phyloP scores from a whole-genome alignment of 2,797 vertebrate species.

The Podarcis siculus region DNA sequence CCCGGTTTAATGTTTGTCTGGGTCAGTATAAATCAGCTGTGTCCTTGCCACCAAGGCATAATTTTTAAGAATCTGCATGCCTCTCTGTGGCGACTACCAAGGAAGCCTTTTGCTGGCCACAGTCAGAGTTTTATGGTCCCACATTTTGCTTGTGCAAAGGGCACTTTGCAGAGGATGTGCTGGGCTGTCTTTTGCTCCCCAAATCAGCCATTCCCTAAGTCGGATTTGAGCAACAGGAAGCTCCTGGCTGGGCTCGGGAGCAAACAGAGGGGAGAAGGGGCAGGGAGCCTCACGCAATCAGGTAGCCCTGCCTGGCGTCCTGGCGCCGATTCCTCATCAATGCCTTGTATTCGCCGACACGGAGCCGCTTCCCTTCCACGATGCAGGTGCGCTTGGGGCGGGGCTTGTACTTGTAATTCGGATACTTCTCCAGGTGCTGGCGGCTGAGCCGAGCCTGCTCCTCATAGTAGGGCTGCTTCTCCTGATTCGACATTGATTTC shows the following conservation, averaged over 20 bases:
- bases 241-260: background rate
- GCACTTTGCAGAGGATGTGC: no score
- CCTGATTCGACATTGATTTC: slow-evolving; percentile 98
- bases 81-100: background rate
- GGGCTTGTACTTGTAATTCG: slow-evolving; percentile 97
- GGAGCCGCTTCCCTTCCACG: slow-evolving; percentile 92
- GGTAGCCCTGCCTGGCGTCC: slow-evolving; percentile 85
- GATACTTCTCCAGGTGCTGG: slow-evolving; percentile 97
- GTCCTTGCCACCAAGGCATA: background rate
- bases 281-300: slow-evolving; percentile 76
- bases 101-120: no score
- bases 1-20: background rate
- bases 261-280: background rate
- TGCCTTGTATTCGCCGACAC: slow-evolving; percentile 98
- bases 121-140: background rate
- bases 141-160: background rate
- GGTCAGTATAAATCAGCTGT: background rate
- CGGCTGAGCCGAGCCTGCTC: slow-evolving; percentile 95
- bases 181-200: background rate
- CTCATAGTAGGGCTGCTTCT: slow-evolving; percentile 98
- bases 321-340: slow-evolving; percentile 96
- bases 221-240: background rate
- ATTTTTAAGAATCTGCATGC: background rate
- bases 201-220: background rate
- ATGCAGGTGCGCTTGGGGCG: slow-evolving; percentile 98